Evolutionary conservation across 37 sponge, comb jelly and placozoan genomes (phyloP), one percentile per base, ranked within the genome.

Genomic region (Halisarca cf. caerulea): DNA sequence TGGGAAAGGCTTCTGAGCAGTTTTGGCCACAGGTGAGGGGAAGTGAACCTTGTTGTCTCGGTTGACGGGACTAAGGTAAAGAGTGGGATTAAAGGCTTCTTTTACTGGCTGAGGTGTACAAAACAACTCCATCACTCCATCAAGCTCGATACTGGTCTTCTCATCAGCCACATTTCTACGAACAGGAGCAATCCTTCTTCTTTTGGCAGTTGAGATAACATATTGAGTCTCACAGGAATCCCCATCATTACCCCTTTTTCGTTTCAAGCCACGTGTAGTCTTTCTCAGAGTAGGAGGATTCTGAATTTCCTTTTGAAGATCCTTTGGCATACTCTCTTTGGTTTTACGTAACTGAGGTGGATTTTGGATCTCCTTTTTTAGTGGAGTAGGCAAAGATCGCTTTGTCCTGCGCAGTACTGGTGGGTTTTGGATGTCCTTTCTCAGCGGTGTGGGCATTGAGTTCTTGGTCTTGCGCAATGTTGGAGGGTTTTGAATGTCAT

Each of bases 401-500:
- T 40, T 68, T 1, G 54, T 34, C 45, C 59, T 79, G 3, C 79
- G 35, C 21, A 74, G 44, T 1, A 24, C 45, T 41, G 77, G 77
- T 6, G n/a, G 42, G 7, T 47, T n/a, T 40, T 43, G 51, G 32
- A 92, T 53, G 15, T 74, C 53, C 43, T 58, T 68, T 51, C 66
- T 92, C 83, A 84, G 61, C 35, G 95, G 92, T 38, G 92, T 91
- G 11, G 86, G 87, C 81, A 94, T 83, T 24, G 85, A 64, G 9
- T 68, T 61, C 54, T 79, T 88, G 36, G 90, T 88, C 41, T 83
- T 85, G 39, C 84, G 83, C 74, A 37, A 20, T 0, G 28, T 81
- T n/a, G 59, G n/a, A 8, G 45, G 34, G 4, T 81, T 82, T 14
- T 85, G 79, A 21, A 20, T 94, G 20, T 75, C 91, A 23, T 88